These are phyloP conservation scores for Leiothrix lutea DNA, from an alignment of 2,113 vertebrate species.

Conservation along the genomic window DNA sequence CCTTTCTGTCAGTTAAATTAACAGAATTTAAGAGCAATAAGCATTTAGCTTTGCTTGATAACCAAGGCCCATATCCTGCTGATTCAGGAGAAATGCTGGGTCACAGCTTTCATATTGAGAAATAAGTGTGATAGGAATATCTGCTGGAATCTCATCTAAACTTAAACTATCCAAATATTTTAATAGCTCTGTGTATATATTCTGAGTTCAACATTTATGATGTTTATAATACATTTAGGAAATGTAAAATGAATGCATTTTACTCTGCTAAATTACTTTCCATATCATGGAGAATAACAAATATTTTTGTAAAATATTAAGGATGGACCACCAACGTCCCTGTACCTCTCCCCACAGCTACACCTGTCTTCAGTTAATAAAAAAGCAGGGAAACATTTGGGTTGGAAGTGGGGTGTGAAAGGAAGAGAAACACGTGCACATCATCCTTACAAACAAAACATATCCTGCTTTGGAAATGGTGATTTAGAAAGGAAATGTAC, in stretches of 20 bases:
- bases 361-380: constrained; percentile 8
- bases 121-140: not conserved
- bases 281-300: not conserved
- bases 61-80: not conserved
- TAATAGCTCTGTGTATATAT: not conserved
- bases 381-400: not conserved
- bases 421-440: constrained; percentile 33
- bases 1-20: not conserved
- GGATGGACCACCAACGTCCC: not conserved
- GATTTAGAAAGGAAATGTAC: not conserved
- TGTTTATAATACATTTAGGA: not conserved
- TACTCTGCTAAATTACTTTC: constrained; percentile 21
- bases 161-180: not conserved
- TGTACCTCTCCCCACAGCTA: not conserved
- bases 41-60: not conserved
- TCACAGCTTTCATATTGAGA: not conserved
- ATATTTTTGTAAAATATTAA: constrained; percentile 33
- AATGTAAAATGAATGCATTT: constrained; percentile 42
- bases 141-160: not conserved
- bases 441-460: not conserved
- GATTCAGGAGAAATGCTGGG: not conserved
- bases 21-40: not conserved
- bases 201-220: constrained; percentile 13
- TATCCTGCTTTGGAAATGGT: not conserved
- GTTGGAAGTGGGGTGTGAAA: constrained; percentile 23